These are phyloP conservation scores for Stichopus horrens DNA, from an alignment of 53 echinoderm and acorn worm species.

Conservation along the genomic window DNA sequence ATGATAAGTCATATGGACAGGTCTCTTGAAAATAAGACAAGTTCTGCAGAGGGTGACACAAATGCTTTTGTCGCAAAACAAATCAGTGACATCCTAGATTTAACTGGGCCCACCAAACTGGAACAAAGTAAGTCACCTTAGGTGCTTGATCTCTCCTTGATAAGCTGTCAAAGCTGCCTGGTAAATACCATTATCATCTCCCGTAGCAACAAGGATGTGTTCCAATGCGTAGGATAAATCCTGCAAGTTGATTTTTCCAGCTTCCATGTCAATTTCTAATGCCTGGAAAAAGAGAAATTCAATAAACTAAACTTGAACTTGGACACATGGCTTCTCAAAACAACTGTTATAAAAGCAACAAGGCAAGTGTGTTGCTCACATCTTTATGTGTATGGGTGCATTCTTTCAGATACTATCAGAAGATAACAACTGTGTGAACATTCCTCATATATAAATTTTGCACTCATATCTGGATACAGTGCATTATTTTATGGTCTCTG, in stretches of 20 bases:
- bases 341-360: background rate
- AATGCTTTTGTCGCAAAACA: too few relatives aligned
- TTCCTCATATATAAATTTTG: too few relatives aligned
- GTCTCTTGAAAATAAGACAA: too few relatives aligned
- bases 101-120: background rate
- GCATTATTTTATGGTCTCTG: too few relatives aligned
- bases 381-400: too few relatives aligned
- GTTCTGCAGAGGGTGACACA: too few relatives aligned
- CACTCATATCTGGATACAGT: too few relatives aligned
- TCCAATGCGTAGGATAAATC: conserved; percentile 82
- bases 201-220: conserved; percentile 70
- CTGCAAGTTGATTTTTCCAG: conserved; percentile 76
- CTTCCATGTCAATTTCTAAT: conserved; percentile 74
- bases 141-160: conserved; percentile 84
- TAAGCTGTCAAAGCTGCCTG: conserved; percentile 89
- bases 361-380: too few relatives aligned
- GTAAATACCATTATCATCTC: conserved; percentile 84
- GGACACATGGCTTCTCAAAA: background rate
- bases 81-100: too few relatives aligned
- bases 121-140: conserved; percentile 60
- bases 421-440: too few relatives aligned
- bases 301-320: background rate
- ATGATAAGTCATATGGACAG: background rate
- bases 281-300: conserved; percentile 36
- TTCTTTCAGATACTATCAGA: too few relatives aligned